Base-by-base conservation (phyloP, 2,888 invertebrate species). In the Spatulosminthurus flaviceps region DNA sequence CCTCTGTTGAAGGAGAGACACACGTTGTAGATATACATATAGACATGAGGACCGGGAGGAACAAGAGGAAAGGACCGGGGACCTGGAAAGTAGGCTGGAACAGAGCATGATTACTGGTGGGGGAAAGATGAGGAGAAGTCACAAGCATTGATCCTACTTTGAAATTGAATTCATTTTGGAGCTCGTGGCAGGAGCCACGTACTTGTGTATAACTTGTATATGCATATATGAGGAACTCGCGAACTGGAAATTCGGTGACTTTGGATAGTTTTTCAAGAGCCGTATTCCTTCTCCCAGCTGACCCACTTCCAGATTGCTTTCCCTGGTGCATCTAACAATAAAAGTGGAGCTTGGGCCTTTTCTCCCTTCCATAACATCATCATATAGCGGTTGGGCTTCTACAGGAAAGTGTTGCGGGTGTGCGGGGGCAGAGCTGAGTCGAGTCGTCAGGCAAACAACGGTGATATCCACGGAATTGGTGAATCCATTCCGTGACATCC, bases 261-360 rank as follows among this genome's bases (percentile, higher is more conserved):
- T 51, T 51, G n/a, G 51, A 51, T 51, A 51, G 51, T 51, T 51
- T 51, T 51, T 51, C 51, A 51, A 51, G 51, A 51, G 51, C 51
- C n/a, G 51, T 51, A 51, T n/a, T n/a, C n/a, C 51, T 19, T 51
- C 51, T 19, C 16, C 51, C 51, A 22, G 41, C 22, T 41, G 71
- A 72, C 41, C 42, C 70, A 42, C 71, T 72, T 43, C 21, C 42
- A 0, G 42, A 24, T 24, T 21, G 71, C 67, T 28, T 67, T 67
- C 67, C 26, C 67, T 67, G 67, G 67, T 67, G 67, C 67, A 67
- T 67, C 67, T 28, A 67, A 67, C 67, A 51, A 51, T 51, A 51
- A 51, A 51, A 51, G 51, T 67, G 28, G 66, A 66, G 22, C 66
- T 66, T 22, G 21, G 28, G 29, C 67, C 67, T 51, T 51, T 13